Evolutionary conservation across 53 echinoderm and acorn worm species (phyloP), one percentile per base, ranked within the genome.

Genomic region (Crossaster papposus): DNA sequence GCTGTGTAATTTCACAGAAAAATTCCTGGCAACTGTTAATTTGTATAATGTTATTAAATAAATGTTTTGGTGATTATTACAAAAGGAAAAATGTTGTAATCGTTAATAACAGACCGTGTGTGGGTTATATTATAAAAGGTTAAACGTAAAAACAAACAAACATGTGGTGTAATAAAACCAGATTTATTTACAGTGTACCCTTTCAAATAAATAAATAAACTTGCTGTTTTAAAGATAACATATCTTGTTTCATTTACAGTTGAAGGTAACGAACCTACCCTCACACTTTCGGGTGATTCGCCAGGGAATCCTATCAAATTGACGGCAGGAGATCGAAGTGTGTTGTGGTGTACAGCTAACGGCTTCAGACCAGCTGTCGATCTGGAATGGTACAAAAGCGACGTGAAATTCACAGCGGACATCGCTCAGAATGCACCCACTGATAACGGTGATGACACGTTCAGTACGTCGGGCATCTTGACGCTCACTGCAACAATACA

Each of bases 331-430:
- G 82, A 30, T 37, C 22, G 55, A 30, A 15, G 18, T 29, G 58
- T 32, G 11, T 54, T 89, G 10, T 54, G 68, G 20, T 89, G 89
- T 32, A 80, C 80, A 63, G 89, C 89, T 0, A 12, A 14, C 2
- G 89, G 89, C 32, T 52, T 65, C 65, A 89, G 89, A 89, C 89
- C 89, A 51, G 64, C 64, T 28, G 89, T 89, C 30, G 35, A 24
- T 12, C 53, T 89, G 36, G 53, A 52, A 18, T 89, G 89, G 89
- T 64, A 17, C 75, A 81, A 82, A 23, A 24, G 54, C 30, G 70
- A 31, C 14, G 44, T 6, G 14, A 32, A 36, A 20, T 35, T 71
- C 29, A 35, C 54, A 32, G 37, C 63, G 18, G 73, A 28, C 51
- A 33, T 54, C 68, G 80, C 53, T 31, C 70, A 71, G 65, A 11